phyloP scores from a whole-genome alignment of 2,113 vertebrate species.

The Nycticorax nycticorax region DNA sequence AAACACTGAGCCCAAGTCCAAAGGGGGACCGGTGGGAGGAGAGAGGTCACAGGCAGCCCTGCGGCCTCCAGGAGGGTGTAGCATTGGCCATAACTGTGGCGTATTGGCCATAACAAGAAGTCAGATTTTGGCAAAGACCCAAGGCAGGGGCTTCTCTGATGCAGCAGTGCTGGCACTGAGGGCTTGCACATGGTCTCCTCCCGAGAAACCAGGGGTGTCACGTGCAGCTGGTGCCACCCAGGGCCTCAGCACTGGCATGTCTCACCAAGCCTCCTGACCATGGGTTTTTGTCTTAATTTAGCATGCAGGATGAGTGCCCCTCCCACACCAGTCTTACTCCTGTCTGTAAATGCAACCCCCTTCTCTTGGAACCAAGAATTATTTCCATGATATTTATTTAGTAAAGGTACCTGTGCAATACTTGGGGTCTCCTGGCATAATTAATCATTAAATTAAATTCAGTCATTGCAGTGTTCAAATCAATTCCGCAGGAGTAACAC shows the following conservation, averaged over 20 bases:
- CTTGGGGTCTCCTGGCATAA: neutral
- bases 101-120: neutral
- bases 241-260: accelerated
- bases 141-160: neutral
- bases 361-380: neutral
- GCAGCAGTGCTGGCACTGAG: neutral
- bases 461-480: neutral
- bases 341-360: neutral
- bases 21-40: neutral
- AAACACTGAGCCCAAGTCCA: neutral
- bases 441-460: neutral
- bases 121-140: neutral
- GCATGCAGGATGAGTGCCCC: neutral
- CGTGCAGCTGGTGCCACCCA: neutral
- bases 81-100: neutral
- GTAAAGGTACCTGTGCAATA: neutral
- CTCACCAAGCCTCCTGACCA: neutral
- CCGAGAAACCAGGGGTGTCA: neutral
- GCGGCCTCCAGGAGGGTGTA: neutral
- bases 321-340: neutral
- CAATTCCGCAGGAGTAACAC: neutral
- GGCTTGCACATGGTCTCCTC: neutral
- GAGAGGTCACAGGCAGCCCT: neutral
- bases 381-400: neutral
- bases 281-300: neutral